Evolutionary conservation across 2,888 invertebrate genomes (phyloP).

Genomic region (Parochlus steinenii): DNA sequence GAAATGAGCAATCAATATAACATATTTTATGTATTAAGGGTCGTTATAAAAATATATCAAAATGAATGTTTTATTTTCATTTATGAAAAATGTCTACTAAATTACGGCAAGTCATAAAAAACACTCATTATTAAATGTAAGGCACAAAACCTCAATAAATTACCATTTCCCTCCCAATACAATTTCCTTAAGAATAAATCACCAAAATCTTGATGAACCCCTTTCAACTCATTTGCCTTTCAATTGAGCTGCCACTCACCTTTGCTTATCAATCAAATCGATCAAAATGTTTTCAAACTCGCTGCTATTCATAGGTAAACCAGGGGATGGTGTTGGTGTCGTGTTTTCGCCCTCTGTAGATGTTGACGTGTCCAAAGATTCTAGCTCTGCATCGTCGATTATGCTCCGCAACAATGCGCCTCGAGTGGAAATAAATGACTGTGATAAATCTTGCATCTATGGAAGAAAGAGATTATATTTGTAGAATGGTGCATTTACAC

Average conservation of each 20-base stretch:
- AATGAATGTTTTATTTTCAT: too few relatives aligned
- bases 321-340: conserved; percentile 42
- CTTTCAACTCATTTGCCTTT: conserved; percentile 27
- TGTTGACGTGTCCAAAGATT: conserved; percentile 30
- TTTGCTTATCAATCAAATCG: conserved; percentile 24
- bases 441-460: conserved; percentile 45
- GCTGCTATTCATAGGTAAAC: conserved; percentile 28
- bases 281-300: conserved; percentile 26
- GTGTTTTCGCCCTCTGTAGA: conserved; percentile 45
- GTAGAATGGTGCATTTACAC: background rate
- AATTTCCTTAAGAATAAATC: too few relatives aligned
- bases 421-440: conserved; percentile 40
- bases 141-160: too few relatives aligned
- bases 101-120: too few relatives aligned
- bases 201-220: too few relatives aligned
- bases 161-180: too few relatives aligned
- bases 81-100: too few relatives aligned
- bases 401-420: conserved; percentile 38
- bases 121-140: too few relatives aligned
- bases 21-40: too few relatives aligned
- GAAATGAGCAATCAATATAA: too few relatives aligned
- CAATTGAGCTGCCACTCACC: conserved; percentile 23
- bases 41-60: too few relatives aligned
- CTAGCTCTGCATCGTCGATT: conserved; percentile 42
- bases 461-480: conserved; percentile 15